Percentiles rank a stretch among this genome's conserved stretches.
Evolutionary conservation across 2,888 invertebrate species (phyloP).

Genomic region (Mythimna impura): DNA sequence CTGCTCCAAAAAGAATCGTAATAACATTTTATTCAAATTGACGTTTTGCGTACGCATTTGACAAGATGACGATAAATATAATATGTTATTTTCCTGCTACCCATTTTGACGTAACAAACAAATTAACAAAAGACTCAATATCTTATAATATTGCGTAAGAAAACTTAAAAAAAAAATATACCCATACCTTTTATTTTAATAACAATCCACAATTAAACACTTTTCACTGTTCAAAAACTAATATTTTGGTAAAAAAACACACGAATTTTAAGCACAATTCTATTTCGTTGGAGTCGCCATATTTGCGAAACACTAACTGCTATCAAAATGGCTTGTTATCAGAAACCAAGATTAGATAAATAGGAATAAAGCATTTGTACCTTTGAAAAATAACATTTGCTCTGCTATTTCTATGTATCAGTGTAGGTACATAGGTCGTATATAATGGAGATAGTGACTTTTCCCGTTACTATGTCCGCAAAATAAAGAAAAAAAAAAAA

Average conservation of each 20-base stretch:
- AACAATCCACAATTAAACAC: conserved; percentile 35
- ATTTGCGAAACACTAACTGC: conserved; percentile 3
- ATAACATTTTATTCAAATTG: neutral
- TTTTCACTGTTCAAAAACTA: conserved; percentile 4
- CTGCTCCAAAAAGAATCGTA: neutral
- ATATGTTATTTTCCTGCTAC: neutral
- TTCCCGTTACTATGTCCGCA: neutral
- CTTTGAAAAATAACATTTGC: conserved; percentile 31
- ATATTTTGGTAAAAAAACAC: neutral
- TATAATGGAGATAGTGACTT: neutral
- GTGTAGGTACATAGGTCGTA: conserved; percentile 5
- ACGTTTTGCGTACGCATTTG: neutral
- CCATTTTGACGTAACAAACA: conserved; percentile 12
- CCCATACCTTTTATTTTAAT: neutral
- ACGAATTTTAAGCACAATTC: neutral
- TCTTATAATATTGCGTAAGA: neutral
- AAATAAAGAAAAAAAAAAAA: too few relatives aligned
- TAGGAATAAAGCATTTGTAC: conserved; percentile 27
- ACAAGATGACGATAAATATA: neutral
- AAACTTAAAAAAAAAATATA: neutral
- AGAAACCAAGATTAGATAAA: conserved; percentile 46
- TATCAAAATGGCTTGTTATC: conserved; percentile 31
- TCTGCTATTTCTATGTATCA: neutral
- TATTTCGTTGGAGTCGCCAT: conserved; percentile 24
- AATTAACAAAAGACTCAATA: neutral